phyloP scores from a whole-genome alignment of 2,113 vertebrate species.

The Mus spicilegus region DNA sequence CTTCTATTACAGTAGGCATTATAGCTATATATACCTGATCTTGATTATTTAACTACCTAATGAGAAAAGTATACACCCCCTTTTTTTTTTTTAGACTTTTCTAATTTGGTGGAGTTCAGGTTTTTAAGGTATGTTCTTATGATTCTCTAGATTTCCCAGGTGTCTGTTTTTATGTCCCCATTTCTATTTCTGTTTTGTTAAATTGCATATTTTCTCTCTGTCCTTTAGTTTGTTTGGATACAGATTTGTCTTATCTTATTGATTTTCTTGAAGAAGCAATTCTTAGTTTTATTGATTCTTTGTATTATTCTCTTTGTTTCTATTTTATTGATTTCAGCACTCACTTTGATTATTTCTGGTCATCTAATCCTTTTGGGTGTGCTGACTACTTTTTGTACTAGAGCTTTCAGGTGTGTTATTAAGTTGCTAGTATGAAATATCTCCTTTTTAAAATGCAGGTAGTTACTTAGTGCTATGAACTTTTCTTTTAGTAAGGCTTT shows the following conservation, averaged over 20 bases:
- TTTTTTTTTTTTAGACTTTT: not conserved
- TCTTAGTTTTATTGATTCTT: not conserved
- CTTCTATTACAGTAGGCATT: not conserved
- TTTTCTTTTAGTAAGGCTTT: not conserved
- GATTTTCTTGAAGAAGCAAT: not conserved
- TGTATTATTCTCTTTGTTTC: not conserved
- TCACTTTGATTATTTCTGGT: not conserved
- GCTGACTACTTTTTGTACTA: not conserved
- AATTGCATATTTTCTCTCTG: not conserved
- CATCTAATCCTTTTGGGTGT: not conserved
- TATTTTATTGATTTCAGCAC: not conserved
- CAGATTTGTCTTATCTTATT: not conserved
- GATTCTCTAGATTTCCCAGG: not conserved
- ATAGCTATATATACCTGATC: not conserved
- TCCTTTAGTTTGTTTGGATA: not conserved
- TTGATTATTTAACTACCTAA: too few relatives aligned
- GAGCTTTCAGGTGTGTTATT: not conserved
- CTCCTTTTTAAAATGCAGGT: not conserved
- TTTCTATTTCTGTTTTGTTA: not conserved
- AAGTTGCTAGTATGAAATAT: not conserved
- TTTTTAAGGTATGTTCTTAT: not conserved
- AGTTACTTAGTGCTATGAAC: not conserved
- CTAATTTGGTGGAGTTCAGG: not conserved
- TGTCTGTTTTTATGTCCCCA: not conserved
- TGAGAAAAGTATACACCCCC: too few relatives aligned